phyloP scores from a whole-genome alignment of 2,113 vertebrate genomes.

The Echinops telfairi region DNA sequence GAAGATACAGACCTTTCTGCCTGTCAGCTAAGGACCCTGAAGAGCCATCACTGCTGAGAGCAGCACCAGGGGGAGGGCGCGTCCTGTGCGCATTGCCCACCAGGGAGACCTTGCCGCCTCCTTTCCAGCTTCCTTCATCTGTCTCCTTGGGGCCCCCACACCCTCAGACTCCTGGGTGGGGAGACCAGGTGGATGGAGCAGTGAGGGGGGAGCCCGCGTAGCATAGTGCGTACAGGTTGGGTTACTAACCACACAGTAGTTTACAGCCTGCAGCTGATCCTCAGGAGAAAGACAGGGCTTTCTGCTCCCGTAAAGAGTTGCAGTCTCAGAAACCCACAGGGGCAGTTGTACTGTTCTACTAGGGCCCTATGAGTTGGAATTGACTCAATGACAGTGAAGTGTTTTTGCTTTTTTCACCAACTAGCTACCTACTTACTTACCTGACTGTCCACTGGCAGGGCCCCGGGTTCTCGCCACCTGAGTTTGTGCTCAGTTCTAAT shows the following conservation, averaged over 20 bases:
- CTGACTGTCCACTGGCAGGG: too few relatives aligned
- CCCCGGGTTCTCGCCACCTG: neutral
- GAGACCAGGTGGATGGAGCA: neutral
- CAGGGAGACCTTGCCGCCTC: rapidly evolving
- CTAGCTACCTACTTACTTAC: too few relatives aligned
- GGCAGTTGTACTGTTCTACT: too few relatives aligned
- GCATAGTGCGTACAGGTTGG: too few relatives aligned
- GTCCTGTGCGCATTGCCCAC: neutral
- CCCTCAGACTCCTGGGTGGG: neutral
- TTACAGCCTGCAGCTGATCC: too few relatives aligned
- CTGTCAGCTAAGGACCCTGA: neutral
- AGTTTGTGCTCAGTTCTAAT: neutral
- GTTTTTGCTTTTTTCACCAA: neutral
- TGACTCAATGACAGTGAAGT: too few relatives aligned
- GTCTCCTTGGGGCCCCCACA: neutral
- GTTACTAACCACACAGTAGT: too few relatives aligned
- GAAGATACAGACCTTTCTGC: neutral
- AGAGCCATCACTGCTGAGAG: rapidly evolving
- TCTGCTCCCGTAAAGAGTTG: too few relatives aligned
- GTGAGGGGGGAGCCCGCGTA: too few relatives aligned
- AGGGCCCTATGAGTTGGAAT: too few relatives aligned
- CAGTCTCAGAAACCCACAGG: too few relatives aligned
- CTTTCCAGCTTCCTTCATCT: neutral
- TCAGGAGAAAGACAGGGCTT: too few relatives aligned
- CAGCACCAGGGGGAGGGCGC: rapidly evolving